Percentiles rank a stretch among this genome's conserved stretches.
phyloP scores from a whole-genome alignment of 2,797 vertebrate species.

The Chiloscyllium punctatum region DNA sequence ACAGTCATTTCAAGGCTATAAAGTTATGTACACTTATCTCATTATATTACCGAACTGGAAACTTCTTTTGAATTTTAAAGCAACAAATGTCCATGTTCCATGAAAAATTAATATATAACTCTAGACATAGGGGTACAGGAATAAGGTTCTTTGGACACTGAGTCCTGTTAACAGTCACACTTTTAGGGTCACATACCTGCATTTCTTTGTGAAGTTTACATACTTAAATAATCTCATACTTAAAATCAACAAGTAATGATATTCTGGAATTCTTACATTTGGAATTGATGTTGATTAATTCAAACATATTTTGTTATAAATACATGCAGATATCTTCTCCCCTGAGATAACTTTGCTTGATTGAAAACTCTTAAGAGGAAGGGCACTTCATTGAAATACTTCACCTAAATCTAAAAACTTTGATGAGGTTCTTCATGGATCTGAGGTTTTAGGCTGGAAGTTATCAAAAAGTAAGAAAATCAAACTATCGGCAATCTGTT shows the following conservation, averaged over 20 bases:
- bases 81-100: neutral
- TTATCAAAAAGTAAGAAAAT: too few species aligned
- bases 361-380: too few species aligned
- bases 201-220: neutral
- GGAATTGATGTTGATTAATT: too few species aligned
- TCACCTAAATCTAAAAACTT: too few species aligned
- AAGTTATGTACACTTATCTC: neutral
- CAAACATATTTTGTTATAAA: too few species aligned
- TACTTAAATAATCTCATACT: neutral
- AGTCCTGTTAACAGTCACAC: neutral
- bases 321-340: too few species aligned
- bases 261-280: too few species aligned
- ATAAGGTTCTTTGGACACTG: neutral
- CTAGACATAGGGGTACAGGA: neutral
- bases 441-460: too few species aligned
- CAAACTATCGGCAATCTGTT: neutral
- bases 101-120: neutral
- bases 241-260: too few species aligned
- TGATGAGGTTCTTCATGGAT: too few species aligned
- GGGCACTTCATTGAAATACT: too few species aligned
- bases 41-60: neutral
- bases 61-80: constrained; percentile 16
- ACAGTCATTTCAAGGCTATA: neutral
- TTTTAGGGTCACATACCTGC: neutral
- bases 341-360: too few species aligned